Percentiles rank a stretch among this genome's conserved stretches.
Evolutionary conservation across 2,113 vertebrate genomes (phyloP).

Genomic region (Sminthopsis crassicaudata): DNA sequence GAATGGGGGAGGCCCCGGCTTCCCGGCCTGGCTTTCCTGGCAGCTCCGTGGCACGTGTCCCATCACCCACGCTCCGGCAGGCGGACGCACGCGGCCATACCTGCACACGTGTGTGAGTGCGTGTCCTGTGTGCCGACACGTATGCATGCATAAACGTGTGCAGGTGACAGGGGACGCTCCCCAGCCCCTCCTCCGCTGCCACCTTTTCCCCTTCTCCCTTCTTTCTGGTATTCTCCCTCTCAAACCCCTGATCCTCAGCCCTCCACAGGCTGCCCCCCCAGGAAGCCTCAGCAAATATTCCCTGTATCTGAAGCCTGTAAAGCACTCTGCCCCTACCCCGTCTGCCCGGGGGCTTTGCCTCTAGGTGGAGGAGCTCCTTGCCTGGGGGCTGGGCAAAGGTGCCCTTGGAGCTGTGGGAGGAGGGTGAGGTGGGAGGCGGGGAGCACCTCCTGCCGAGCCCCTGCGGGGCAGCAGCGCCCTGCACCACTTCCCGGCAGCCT

Average conservation of each 20-base stretch:
- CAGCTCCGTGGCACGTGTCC: neutral
- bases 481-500: neutral
- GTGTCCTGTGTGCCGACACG: no score
- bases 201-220: neutral
- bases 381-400: neutral
- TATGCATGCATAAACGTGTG: no score
- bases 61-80: no score
- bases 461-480: neutral
- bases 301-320: neutral
- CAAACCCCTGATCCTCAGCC: neutral
- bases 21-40: neutral
- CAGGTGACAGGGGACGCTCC: no score
- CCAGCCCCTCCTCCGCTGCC: no score
- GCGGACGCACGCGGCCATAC: no score
- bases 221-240: neutral
- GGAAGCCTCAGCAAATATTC: neutral
- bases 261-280: neutral
- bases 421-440: neutral
- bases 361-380: no score
- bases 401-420: neutral
- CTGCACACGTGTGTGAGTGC: neutral
- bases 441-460: neutral
- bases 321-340: neutral
- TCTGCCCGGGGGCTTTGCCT: no score
- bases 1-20: neutral